Base-by-base conservation (phyloP, 2,113 vertebrate species). In the Ia io region DNA sequence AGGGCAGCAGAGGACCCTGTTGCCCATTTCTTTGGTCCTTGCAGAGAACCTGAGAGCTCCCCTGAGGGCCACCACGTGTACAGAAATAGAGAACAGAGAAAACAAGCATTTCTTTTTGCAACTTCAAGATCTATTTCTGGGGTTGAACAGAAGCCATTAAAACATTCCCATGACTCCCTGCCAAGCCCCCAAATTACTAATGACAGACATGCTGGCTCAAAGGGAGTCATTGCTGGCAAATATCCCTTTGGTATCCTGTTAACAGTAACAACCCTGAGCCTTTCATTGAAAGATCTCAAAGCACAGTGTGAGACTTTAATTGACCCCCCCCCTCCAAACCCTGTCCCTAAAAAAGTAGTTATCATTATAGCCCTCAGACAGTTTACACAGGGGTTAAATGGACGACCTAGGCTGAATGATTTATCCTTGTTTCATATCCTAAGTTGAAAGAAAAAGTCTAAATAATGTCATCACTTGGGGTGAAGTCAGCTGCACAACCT, bases 171-270 rank as follows among this genome's bases (percentile, higher is more conserved):
- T 96, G 95, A 97, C 97, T 95, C 96, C 87, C 96, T 98, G 98
- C 98, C 98, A 98, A 98, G 96, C 96, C 97, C 87, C 92, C 98
- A 98, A 97, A 98, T 98, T 98, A 97, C 97, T 98, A 98, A 97
- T 84, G 98, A 92, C 97, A 98, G 98, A 96, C 96, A 84, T 53
- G 83, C 96, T 98, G 98, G 97, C 98, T 98, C 95, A 93, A 97
- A 97, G 94, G 98, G 97, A 98, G 96, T 97, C 95, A 95, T 1
- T 67, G 91, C 97, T 98, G 98, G 98, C 97, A 98, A 97, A 97
- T 13, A 88, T 90, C 98, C 95, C 67, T 96, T 96, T 65, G 37
- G 97, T 98, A 98, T 98, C 98, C 98, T 71, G 94, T 96, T 91
- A 97, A 95, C 0, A 35, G 96, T 97, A 98, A 97, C 97, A 97